A percentile compares a stretch with the other conserved stretches of the same genome.
Conservation (phyloP, 2,888 invertebrate species). For the Meiosimyza decipiens region DNA sequence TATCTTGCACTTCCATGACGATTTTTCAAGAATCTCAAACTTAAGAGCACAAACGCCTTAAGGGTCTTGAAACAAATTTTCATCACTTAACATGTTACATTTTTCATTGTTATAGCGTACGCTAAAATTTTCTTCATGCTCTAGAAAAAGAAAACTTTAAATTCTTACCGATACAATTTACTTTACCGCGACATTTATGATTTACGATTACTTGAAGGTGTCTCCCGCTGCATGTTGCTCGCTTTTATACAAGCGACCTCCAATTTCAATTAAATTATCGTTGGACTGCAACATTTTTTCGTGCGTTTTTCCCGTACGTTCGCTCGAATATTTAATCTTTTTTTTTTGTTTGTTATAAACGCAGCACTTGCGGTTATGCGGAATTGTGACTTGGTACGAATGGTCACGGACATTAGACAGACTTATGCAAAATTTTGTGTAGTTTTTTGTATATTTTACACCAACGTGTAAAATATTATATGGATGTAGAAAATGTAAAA, state of each 20-base stretch:
- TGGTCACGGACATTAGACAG: too few species aligned
- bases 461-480: too few species aligned
- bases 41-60: constrained; percentile 8
- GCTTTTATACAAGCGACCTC: not conserved
- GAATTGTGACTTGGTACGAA: too few species aligned
- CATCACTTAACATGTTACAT: constrained; percentile 17
- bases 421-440: too few species aligned
- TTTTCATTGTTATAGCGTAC: constrained; percentile 7
- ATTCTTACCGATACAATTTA: not conserved
- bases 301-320: too few species aligned
- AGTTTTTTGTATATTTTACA: too few species aligned
- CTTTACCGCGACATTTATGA: constrained; percentile 5
- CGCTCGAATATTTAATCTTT: too few species aligned
- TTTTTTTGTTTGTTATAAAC: too few species aligned
- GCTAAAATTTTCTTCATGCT: not conserved
- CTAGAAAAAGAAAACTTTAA: constrained; percentile 4
- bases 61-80: constrained; percentile 19
- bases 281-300: not conserved
- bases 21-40: constrained; percentile 4
- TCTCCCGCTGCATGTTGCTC: not conserved
- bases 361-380: too few species aligned
- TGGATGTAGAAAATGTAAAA: too few species aligned
- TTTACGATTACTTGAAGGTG: constrained; percentile 24
- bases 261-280: constrained; percentile 25
- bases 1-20: not conserved